These are phyloP conservation scores for Cotesia congregata DNA, from an alignment of 2,888 invertebrate species.

Conservation along the genomic window DNA sequence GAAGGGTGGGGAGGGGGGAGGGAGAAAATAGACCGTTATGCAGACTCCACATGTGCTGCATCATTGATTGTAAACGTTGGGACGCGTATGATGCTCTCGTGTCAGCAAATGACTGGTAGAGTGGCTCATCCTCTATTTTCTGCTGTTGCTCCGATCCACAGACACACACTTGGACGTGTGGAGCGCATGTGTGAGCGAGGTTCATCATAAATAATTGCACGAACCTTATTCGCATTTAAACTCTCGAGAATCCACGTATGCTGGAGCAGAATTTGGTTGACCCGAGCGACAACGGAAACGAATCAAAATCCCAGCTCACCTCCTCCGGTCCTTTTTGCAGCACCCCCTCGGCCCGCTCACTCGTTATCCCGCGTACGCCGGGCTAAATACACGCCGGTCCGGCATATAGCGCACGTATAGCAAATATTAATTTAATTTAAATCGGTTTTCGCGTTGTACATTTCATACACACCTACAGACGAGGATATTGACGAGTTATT, in stretches of 20 bases:
- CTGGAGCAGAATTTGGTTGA: not conserved
- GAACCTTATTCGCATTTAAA: slow-evolving; percentile 52
- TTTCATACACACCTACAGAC: not conserved
- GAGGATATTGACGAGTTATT: slow-evolving; percentile 5
- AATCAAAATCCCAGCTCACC: slow-evolving; percentile 1
- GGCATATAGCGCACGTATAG: slow-evolving; percentile 46
- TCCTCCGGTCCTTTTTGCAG: slow-evolving; percentile 5
- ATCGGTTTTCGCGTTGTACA: slow-evolving; percentile 53
- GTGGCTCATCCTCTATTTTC: slow-evolving; percentile 36
- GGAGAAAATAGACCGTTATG: slow-evolving; percentile 23
- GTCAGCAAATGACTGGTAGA: slow-evolving; percentile 47
- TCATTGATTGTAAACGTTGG: slow-evolving; percentile 50
- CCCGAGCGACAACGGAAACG: slow-evolving; percentile 16
- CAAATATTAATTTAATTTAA: slow-evolving; percentile 69
- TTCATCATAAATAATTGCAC: slow-evolving; percentile 68
- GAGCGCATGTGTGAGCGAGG: slow-evolving; percentile 49
- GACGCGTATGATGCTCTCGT: slow-evolving; percentile 45
- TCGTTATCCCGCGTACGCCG: slow-evolving; percentile 4
- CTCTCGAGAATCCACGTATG: slow-evolving; percentile 24
- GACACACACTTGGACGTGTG: slow-evolving; percentile 23
- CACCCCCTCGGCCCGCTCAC: not conserved
- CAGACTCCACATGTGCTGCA: slow-evolving; percentile 32
- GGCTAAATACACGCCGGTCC: slow-evolving; percentile 24
- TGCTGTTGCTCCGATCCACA: slow-evolving; percentile 28
- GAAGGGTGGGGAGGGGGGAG: not conserved